Percentiles rank a stretch among this genome's conserved stretches.
Conservation (phyloP, 2,888 invertebrate species). For the Acleris holmiana region DNA sequence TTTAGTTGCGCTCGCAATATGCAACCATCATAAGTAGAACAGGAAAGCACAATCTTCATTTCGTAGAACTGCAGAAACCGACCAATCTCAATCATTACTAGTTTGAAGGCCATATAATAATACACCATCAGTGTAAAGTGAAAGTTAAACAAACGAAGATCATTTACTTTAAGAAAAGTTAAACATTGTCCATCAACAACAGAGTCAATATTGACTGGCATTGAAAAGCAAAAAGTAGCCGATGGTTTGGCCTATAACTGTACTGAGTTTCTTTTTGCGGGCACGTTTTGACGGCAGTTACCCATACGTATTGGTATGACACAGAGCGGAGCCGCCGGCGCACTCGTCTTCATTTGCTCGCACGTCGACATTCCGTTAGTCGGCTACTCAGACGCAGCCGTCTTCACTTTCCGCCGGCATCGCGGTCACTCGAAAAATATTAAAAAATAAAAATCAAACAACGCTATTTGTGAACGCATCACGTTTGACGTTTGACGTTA, state of each 20-base stretch:
- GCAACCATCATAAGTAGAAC: too few relatives aligned
- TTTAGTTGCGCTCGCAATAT: too few relatives aligned
- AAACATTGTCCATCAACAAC: constrained; percentile 8
- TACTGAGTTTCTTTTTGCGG: constrained; percentile 59
- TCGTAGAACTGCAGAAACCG: too few relatives aligned
- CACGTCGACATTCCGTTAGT: constrained; percentile 71
- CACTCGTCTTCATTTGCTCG: constrained; percentile 61
- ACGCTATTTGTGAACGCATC: constrained; percentile 28
- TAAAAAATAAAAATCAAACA: constrained; percentile 36
- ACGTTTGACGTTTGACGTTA: constrained; percentile 36
- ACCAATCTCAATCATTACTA: too few relatives aligned
- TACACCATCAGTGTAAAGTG: neutral
- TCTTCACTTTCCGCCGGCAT: constrained; percentile 63
- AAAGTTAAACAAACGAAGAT: constrained; percentile 2
- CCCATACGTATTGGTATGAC: constrained; percentile 61
- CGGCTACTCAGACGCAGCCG: constrained; percentile 47
- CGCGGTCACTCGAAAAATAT: constrained; percentile 50
- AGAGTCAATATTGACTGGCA: constrained; percentile 23
- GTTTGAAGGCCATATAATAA: too few relatives aligned
- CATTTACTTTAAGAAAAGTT: constrained; percentile 13
- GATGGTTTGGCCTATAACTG: constrained; percentile 61
- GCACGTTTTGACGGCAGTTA: constrained; percentile 54
- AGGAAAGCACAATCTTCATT: too few relatives aligned
- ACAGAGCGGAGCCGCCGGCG: constrained; percentile 47
- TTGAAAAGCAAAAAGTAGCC: constrained; percentile 29